Evolutionary conservation across 1,140 invertebrate species (phyloP).

Genomic region (Acromyrmex echinatior): DNA sequence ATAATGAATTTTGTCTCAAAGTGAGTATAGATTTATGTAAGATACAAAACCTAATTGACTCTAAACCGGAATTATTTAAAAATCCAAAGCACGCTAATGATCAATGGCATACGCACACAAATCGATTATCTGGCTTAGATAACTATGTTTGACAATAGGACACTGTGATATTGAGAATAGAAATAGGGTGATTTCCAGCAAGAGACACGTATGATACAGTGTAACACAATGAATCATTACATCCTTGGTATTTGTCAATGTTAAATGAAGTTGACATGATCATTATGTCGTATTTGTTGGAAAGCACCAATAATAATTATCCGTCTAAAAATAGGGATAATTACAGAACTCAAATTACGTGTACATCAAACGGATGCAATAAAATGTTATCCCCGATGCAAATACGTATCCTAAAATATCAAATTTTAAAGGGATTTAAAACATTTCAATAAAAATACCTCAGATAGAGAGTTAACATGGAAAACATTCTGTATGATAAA

Average conservation of each 20-base stretch:
- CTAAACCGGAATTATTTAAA: conserved; percentile 77
- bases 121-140: not conserved
- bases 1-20: conserved; percentile 65
- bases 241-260: too few relatives aligned
- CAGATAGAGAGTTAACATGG: not conserved
- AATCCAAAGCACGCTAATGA: conserved; percentile 44
- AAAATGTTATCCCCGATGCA: not conserved
- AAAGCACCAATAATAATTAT: not conserved
- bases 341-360: not conserved
- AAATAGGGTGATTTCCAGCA: too few relatives aligned
- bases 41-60: conserved; percentile 76
- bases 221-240: too few relatives aligned
- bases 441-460: conserved; percentile 38
- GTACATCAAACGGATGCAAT: not conserved
- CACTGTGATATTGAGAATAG: conserved; percentile 1
- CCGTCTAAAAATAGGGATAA: not conserved
- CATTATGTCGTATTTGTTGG: too few relatives aligned
- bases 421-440: not conserved
- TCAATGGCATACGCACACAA: not conserved
- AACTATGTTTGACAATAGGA: not conserved
- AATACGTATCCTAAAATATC: not conserved
- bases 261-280: too few relatives aligned
- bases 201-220: too few relatives aligned
- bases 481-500: conserved; percentile 33
- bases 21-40: conserved; percentile 83